Percentiles rank a stretch among this genome's conserved stretches.
Conservation (phyloP, 2,113 vertebrate genomes). For the Nerophis lumbriciformis region DNA sequence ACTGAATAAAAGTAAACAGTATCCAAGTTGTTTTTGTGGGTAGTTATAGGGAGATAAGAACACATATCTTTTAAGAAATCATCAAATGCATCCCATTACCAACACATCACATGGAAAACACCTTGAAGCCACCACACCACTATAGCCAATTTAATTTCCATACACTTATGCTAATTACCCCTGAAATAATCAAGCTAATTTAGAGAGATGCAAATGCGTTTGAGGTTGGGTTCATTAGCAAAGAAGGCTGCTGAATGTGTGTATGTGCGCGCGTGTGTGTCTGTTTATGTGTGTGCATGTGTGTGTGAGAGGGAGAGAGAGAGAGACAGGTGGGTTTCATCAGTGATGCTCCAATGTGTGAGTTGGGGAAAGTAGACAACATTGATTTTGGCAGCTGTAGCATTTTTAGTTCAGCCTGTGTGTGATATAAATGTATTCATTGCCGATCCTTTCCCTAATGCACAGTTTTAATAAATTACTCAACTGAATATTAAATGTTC, state of each 20-base stretch:
- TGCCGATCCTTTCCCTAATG: not conserved
- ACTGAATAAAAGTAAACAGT: not conserved
- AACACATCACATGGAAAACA: slow-evolving; percentile 55
- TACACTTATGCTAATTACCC: slow-evolving; percentile 67
- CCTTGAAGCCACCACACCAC: slow-evolving; percentile 59
- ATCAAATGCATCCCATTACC: slow-evolving; percentile 53
- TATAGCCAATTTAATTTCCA: slow-evolving; percentile 71
- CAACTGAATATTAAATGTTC: slow-evolving; percentile 3
- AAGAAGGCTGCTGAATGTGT: slow-evolving; percentile 26
- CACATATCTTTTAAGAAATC: slow-evolving; percentile 37
- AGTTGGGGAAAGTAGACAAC: slow-evolving; percentile 27
- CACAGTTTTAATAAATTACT: not conserved
- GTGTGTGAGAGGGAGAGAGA: slow-evolving; percentile 1
- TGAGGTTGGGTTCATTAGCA: slow-evolving; percentile 63
- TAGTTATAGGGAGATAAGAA: slow-evolving; percentile 3
- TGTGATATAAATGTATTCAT: slow-evolving; percentile 1
- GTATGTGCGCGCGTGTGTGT: slow-evolving; percentile 1
- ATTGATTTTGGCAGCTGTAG: slow-evolving; percentile 3
- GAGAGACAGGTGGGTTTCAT: slow-evolving; percentile 34
- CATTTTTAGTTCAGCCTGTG: not conserved
- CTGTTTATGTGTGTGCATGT: slow-evolving; percentile 61
- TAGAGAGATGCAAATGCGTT: slow-evolving; percentile 68
- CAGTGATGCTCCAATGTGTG: slow-evolving; percentile 43
- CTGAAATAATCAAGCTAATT: slow-evolving; percentile 73
- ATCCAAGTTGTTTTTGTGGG: slow-evolving; percentile 9